phyloP scores from a whole-genome alignment of 2,797 vertebrate species.

The Hipposideros larvatus region DNA sequence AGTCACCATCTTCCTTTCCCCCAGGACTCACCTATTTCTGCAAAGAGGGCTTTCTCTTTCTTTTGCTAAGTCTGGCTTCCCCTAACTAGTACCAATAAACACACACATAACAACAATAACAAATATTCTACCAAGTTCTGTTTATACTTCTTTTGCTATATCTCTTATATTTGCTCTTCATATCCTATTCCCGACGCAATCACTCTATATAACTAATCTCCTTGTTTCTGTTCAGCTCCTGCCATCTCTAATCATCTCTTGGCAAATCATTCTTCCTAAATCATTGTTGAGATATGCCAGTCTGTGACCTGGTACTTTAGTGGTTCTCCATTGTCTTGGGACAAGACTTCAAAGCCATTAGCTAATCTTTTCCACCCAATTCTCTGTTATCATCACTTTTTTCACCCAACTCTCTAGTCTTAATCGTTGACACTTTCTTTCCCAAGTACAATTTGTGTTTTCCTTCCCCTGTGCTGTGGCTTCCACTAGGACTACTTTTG shows the following conservation, averaged over 20 bases:
- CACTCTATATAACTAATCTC: not conserved
- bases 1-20: not conserved
- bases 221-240: not conserved
- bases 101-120: not conserved
- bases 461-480: not conserved
- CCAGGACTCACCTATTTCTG: not conserved
- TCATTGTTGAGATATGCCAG: not conserved
- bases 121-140: not conserved
- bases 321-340: not conserved
- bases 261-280: conserved; percentile 34
- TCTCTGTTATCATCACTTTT: not conserved
- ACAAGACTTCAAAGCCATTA: conserved; percentile 5
- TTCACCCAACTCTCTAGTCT: not conserved
- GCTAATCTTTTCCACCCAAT: not conserved
- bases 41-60: not conserved
- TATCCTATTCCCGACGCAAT: not conserved
- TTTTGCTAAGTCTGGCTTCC: not conserved
- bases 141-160: not conserved
- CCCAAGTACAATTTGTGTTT: not conserved
- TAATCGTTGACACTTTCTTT: not conserved
- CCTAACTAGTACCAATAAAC: not conserved
- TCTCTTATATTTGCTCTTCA: not conserved
- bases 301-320: not conserved
- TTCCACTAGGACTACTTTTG: not conserved
- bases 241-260: not conserved